Conservation (phyloP, 2,888 invertebrate genomes). For the Orthonevra nobilis region DNA sequence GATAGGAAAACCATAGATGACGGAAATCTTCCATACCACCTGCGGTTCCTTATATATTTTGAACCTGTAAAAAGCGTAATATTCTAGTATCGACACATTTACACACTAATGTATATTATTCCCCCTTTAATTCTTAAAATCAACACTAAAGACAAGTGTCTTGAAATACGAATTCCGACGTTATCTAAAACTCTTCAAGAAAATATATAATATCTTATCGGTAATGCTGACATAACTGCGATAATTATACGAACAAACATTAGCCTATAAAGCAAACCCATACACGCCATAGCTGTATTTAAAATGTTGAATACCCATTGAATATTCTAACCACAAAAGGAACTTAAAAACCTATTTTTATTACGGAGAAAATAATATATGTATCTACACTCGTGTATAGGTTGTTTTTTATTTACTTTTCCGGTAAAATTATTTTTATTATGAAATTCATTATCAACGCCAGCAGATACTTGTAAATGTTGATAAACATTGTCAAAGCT, state of each 20-base stretch:
- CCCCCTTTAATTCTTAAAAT: too few relatives aligned
- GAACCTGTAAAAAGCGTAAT: too few relatives aligned
- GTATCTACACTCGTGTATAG: too few relatives aligned
- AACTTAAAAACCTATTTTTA: background rate
- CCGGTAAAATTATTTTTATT: background rate
- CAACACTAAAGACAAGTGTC: too few relatives aligned
- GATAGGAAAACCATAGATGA: too few relatives aligned
- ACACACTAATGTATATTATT: too few relatives aligned
- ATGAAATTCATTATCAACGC: constrained; percentile 1
- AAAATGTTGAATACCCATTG: too few relatives aligned
- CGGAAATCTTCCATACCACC: too few relatives aligned
- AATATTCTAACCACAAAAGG: too few relatives aligned
- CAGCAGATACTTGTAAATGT: background rate
- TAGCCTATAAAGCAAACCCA: background rate
- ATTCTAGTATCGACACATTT: too few relatives aligned
- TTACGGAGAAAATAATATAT: background rate
- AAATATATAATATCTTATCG: constrained; percentile 24
- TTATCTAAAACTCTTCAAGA: constrained; percentile 3
- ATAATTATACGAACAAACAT: background rate
- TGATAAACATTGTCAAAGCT: constrained; percentile 3
- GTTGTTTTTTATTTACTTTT: constrained; percentile 6
- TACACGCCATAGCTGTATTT: background rate
- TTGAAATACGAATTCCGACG: too few relatives aligned
- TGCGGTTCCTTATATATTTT: too few relatives aligned
- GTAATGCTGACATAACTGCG: background rate